Evolutionary conservation across 2,113 vertebrate species (phyloP).

Genomic region (Smithornis capensis): DNA sequence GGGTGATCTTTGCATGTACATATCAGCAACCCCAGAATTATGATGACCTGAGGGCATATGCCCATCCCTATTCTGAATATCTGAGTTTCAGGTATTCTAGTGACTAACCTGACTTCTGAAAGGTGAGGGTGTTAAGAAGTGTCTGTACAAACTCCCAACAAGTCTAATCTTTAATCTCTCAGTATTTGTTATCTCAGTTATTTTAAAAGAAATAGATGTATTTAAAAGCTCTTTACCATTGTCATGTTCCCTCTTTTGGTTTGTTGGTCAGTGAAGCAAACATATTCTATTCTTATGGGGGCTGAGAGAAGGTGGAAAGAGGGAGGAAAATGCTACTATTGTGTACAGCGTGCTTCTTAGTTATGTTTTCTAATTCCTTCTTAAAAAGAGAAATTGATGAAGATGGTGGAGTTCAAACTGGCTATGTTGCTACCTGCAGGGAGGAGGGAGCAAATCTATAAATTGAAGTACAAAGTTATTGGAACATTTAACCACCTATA

Average conservation of each 20-base stretch:
- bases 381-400: not conserved
- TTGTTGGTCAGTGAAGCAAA: not conserved
- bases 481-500: not conserved
- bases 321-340: not conserved
- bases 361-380: not conserved
- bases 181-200: not conserved
- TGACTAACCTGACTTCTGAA: not conserved
- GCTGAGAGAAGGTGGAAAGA: not conserved
- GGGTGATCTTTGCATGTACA: accelerated
- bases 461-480: not conserved
- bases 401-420: not conserved
- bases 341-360: not conserved
- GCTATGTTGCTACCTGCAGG: not conserved
- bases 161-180: not conserved
- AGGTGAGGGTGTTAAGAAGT: not conserved
- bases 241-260: not conserved
- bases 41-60: not conserved
- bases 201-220: not conserved
- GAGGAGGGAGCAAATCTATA: not conserved
- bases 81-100: not conserved
- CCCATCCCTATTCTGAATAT: not conserved
- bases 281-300: not conserved
- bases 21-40: not conserved
- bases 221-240: not conserved
- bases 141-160: not conserved